A percentile compares a stretch with the other conserved stretches of the same genome.
Evolutionary conservation across 2,888 invertebrate genomes (phyloP).

Genomic region (Xylophagus ater): DNA sequence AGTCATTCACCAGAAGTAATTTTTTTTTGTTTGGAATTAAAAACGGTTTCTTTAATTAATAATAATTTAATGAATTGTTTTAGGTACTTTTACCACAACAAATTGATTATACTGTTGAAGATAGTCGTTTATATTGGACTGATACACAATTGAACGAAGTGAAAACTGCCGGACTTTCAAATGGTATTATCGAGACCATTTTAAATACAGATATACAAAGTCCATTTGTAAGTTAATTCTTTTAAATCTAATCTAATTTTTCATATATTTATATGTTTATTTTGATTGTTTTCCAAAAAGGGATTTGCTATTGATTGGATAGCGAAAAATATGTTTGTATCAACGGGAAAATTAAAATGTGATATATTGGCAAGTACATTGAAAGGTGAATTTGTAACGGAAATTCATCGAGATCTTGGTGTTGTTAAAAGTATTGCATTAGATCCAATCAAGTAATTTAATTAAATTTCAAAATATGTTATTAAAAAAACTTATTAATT

Average conservation of each 20-base stretch:
- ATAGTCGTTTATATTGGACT: slow-evolving; percentile 64
- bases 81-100: slow-evolving; percentile 57
- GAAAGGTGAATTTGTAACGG: slow-evolving; percentile 56
- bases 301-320: slow-evolving; percentile 79
- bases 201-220: slow-evolving; percentile 54
- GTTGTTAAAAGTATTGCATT: slow-evolving; percentile 56
- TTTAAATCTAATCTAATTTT: not conserved
- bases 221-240: slow-evolving; percentile 24
- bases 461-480: slow-evolving; percentile 1
- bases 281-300: no score
- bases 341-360: slow-evolving; percentile 42
- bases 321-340: slow-evolving; percentile 49
- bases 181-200: slow-evolving; percentile 57
- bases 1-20: slow-evolving; percentile 38
- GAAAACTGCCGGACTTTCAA: slow-evolving; percentile 54
- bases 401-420: slow-evolving; percentile 32
- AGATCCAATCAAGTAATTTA: slow-evolving; percentile 47
- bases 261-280: no score
- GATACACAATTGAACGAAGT: slow-evolving; percentile 66
- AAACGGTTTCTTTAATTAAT: not conserved
- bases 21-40: not conserved
- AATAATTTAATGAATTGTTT: not conserved
- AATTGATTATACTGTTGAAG: slow-evolving; percentile 56
- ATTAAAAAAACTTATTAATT: slow-evolving; percentile 1
- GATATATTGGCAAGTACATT: slow-evolving; percentile 59